These are phyloP conservation scores for Laothoe populi DNA, from an alignment of 2,888 invertebrate species.

Conservation along the genomic window DNA sequence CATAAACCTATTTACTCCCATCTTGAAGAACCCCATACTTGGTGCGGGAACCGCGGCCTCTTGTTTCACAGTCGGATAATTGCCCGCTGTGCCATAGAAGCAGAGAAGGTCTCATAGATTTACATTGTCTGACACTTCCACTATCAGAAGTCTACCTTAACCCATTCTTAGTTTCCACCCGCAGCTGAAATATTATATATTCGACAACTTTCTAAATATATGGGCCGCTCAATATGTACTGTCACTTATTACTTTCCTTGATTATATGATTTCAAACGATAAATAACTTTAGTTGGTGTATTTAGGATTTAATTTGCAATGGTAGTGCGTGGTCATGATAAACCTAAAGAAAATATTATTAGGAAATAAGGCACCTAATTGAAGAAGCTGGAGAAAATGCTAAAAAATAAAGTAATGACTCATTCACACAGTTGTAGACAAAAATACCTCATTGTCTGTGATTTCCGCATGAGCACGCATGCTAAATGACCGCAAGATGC, in stretches of 20 bases:
- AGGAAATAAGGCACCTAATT: conserved; percentile 1
- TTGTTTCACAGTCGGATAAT: too few relatives aligned
- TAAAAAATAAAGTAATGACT: too few relatives aligned
- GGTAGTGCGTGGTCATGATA: not conserved
- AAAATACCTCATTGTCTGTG: not conserved
- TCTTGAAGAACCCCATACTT: too few relatives aligned
- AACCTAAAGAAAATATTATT: not conserved
- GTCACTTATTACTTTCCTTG: conserved; percentile 1
- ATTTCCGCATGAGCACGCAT: not conserved
- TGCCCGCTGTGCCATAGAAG: too few relatives aligned
- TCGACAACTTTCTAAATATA: conserved; percentile 10
- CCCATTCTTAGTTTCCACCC: not conserved
- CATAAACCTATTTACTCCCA: too few relatives aligned
- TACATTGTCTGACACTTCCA: not conserved
- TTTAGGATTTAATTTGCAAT: not conserved
- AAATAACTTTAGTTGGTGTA: not conserved
- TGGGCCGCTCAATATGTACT: not conserved
- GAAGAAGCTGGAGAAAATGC: too few relatives aligned
- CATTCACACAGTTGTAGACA: not conserved
- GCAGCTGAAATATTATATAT: conserved; percentile 12
- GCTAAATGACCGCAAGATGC: not conserved
- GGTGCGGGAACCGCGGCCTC: too few relatives aligned
- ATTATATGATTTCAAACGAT: not conserved
- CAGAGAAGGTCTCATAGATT: too few relatives aligned
- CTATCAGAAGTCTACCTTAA: too few relatives aligned